These are phyloP conservation scores for Gymnosoma rotundatum DNA, from an alignment of 2,888 invertebrate genomes.

Conservation along the genomic window DNA sequence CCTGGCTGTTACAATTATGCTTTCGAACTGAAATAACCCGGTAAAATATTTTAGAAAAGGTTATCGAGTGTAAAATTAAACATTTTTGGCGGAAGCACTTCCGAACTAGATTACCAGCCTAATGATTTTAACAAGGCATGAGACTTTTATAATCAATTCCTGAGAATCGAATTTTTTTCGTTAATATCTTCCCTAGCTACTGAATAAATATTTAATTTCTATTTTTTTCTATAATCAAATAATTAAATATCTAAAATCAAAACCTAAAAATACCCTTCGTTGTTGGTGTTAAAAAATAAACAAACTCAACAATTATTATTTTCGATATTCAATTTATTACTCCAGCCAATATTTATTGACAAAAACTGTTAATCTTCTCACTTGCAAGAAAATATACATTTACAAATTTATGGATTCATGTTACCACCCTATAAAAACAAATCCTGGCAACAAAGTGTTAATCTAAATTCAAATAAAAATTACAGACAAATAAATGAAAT, in stretches of 20 bases:
- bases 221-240: background rate
- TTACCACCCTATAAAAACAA: slow-evolving; percentile 34
- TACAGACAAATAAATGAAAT: slow-evolving; percentile 14
- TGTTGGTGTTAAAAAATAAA: background rate
- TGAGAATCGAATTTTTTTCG: too few species aligned
- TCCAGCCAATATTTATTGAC: background rate
- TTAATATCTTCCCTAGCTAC: background rate
- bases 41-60: too few species aligned
- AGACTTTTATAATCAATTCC: too few species aligned
- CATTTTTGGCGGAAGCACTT: too few species aligned
- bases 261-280: background rate
- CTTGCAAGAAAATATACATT: slow-evolving; percentile 6
- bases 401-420: slow-evolving; percentile 50
- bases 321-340: slow-evolving; percentile 23
- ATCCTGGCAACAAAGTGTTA: slow-evolving; percentile 61
- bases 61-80: too few species aligned
- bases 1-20: too few species aligned
- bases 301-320: slow-evolving; percentile 35
- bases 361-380: slow-evolving; percentile 30
- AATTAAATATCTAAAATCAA: background rate
- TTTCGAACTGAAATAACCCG: too few species aligned
- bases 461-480: slow-evolving; percentile 57
- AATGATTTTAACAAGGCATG: too few species aligned
- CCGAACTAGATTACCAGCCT: too few species aligned
- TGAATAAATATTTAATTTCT: slow-evolving; percentile 20